These are phyloP conservation scores for Enteromius afrohamiltoni DNA, from an alignment of 2,797 vertebrate genomes.

Conservation along the genomic window DNA sequence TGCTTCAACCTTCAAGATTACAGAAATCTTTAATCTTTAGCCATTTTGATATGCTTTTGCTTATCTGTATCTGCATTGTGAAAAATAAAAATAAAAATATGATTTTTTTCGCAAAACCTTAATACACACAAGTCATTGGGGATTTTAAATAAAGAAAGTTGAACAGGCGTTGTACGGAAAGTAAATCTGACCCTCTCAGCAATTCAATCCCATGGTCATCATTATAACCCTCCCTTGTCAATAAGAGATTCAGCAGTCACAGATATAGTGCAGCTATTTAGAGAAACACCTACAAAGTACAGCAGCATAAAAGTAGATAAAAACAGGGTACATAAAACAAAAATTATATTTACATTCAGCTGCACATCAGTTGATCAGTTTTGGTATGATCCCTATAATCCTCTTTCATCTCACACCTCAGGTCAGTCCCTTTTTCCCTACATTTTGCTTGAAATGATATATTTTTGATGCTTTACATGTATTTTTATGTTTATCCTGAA, in stretches of 20 bases:
- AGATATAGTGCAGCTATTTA: conserved; percentile 69
- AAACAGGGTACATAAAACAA: conserved; percentile 53
- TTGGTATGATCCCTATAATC: conserved; percentile 67
- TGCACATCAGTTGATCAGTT: conserved; percentile 65
- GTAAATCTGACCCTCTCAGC: neutral
- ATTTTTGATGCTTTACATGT: neutral
- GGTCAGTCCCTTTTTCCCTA: conserved; percentile 52
- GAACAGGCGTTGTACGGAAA: conserved; percentile 5
- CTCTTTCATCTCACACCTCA: conserved; percentile 29
- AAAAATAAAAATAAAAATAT: neutral
- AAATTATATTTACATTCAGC: conserved; percentile 67
- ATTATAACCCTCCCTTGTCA: conserved; percentile 60
- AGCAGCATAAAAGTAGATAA: conserved; percentile 68
- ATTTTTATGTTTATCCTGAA: neutral
- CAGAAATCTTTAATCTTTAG: conserved; percentile 50
- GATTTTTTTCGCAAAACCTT: neutral
- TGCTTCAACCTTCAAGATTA: conserved; percentile 15
- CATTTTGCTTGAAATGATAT: neutral
- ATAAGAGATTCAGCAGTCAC: conserved; percentile 66
- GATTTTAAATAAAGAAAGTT: neutral
- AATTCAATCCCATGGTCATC: conserved; percentile 47
- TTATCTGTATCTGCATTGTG: neutral
- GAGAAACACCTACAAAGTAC: conserved; percentile 58
- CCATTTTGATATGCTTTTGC: conserved; percentile 3
- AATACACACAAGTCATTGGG: neutral